Evolutionary conservation across 2,797 vertebrate species (phyloP).

Genomic region (Urosaurus nigricauda): DNA sequence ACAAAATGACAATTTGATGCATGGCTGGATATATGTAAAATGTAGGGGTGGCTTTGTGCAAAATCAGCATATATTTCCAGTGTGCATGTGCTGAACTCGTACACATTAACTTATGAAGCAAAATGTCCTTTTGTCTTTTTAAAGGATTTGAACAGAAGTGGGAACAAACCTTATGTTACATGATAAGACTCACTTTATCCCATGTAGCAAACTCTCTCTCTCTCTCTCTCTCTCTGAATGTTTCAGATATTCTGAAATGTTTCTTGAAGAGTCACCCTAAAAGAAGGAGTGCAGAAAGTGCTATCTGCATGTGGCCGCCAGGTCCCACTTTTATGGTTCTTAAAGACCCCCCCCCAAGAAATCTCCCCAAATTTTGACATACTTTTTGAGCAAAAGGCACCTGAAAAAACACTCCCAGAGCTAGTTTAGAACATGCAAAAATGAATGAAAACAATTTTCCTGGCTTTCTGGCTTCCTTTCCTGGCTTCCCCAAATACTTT

Average conservation of each 20-base stretch:
- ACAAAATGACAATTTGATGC: slow-evolving; percentile 17
- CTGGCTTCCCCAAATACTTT: no score
- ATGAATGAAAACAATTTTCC: no score
- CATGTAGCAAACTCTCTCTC: background rate
- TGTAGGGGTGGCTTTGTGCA: background rate
- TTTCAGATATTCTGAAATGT: background rate
- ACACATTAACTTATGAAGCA: background rate
- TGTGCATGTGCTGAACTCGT: background rate
- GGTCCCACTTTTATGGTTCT: no score
- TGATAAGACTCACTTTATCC: background rate
- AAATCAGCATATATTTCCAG: slow-evolving; percentile 15
- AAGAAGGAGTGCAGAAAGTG: no score
- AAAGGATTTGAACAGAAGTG: background rate
- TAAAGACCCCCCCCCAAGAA: no score
- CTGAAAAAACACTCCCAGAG: no score
- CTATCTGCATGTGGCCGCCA: no score
- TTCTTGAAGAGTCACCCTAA: background rate
- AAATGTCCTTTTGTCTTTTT: background rate
- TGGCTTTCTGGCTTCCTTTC: no score
- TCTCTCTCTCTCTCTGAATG: background rate
- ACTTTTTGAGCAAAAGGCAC: no score
- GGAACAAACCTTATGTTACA: background rate
- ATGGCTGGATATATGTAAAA: background rate
- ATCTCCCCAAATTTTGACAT: no score
- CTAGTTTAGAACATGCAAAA: no score